These are phyloP conservation scores for Pitta sordida DNA, from an alignment of 2,113 vertebrate genomes.

Conservation along the genomic window DNA sequence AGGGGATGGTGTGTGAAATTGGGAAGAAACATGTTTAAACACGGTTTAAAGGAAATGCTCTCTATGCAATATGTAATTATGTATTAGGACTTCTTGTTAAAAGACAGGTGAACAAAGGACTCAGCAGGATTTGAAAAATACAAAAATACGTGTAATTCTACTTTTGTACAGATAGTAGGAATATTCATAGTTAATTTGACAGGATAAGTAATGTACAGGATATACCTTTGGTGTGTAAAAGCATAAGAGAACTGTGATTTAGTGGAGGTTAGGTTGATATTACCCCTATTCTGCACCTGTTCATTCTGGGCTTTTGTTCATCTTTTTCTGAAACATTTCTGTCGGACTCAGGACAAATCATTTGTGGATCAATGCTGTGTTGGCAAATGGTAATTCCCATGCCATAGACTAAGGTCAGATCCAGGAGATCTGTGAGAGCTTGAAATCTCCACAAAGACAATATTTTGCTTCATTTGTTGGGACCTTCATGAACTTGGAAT, in stretches of 20 bases:
- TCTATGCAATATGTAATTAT: neutral
- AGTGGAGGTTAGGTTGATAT: neutral
- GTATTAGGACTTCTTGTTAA: neutral
- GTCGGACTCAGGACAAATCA: neutral
- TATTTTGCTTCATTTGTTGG: neutral
- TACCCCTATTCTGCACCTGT: neutral
- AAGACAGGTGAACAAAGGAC: neutral
- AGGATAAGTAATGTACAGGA: neutral
- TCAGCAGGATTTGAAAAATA: constrained; percentile 21
- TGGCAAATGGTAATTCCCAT: neutral
- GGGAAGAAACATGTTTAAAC: neutral
- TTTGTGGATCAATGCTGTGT: neutral
- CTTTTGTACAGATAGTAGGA: neutral
- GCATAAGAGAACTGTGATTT: neutral
- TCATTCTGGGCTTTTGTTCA: neutral
- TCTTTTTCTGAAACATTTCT: neutral
- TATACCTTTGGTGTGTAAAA: neutral
- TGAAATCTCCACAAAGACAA: neutral
- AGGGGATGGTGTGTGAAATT: neutral
- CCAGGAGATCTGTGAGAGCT: neutral
- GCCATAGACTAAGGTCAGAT: neutral
- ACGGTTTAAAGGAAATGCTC: neutral
- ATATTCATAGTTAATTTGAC: neutral
- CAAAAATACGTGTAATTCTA: too few species aligned
- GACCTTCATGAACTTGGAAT: neutral